Percentiles rank a stretch among this genome's conserved stretches.
Evolutionary conservation across 2,797 vertebrate genomes (phyloP).

Genomic region (Danio kyathit): DNA sequence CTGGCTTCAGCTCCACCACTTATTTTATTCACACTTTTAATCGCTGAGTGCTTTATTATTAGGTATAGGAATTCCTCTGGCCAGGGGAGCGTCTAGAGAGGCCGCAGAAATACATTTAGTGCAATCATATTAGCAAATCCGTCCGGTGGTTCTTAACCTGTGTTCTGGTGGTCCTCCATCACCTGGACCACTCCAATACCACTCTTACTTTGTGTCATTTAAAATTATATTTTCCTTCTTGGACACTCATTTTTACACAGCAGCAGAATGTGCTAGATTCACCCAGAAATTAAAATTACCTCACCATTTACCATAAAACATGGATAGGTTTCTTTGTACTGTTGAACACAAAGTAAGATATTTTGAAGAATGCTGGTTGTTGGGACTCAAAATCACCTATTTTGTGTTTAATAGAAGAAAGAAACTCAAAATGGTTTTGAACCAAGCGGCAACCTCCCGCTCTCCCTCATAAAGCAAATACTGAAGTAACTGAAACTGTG

Average conservation of each 20-base stretch:
- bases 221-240: not conserved
- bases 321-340: no score
- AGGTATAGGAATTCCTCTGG: conserved; percentile 78
- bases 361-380: no score
- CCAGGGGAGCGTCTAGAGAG: conserved; percentile 77
- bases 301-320: no score
- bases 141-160: conserved; percentile 80
- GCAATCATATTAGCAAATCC: conserved; percentile 83
- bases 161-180: conserved; percentile 76
- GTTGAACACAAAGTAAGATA: no score
- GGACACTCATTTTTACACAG: not conserved
- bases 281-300: no score
- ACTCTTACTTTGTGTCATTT: not conserved
- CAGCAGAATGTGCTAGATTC: not conserved
- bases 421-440: no score
- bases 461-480: no score
- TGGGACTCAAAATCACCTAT: no score
- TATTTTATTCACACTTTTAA: conserved; percentile 86
- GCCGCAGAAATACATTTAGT: conserved; percentile 78
- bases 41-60: conserved; percentile 87
- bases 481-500: no score
- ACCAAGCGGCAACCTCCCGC: no score
- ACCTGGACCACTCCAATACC: conserved; percentile 46
- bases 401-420: no score
- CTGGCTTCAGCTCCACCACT: conserved; percentile 80